A percentile compares a stretch with the other conserved stretches of the same genome.
These are phyloP conservation scores for Hippasteria phrygiana DNA, from an alignment of 53 echinoderm and acorn worm genomes.

Conservation along the genomic window DNA sequence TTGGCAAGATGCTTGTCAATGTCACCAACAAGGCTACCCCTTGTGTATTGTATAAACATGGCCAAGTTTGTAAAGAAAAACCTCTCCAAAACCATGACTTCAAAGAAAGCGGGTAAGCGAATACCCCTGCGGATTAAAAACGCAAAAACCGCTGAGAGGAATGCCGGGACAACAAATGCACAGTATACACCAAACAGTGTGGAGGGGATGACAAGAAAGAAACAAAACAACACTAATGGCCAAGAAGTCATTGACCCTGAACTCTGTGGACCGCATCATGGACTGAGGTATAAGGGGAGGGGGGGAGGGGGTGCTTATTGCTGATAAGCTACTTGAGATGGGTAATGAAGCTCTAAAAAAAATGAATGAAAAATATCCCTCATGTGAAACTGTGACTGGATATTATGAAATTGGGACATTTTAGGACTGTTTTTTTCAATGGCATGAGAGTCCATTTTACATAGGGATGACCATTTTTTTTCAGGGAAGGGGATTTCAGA, in stretches of 20 bases:
- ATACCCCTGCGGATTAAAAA: neutral
- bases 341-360: too few species aligned
- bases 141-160: neutral
- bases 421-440: too few species aligned
- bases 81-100: neutral
- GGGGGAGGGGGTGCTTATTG: neutral
- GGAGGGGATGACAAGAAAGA: neutral
- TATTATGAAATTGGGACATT: too few species aligned
- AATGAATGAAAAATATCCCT: too few species aligned
- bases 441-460: too few species aligned
- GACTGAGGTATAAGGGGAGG: neutral
- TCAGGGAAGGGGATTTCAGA: too few species aligned
- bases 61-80: conserved; percentile 13
- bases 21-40: neutral
- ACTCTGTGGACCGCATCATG: neutral
- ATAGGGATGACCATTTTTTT: too few species aligned
- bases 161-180: conserved; percentile 2
- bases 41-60: conserved; percentile 18
- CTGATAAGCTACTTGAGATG: too few species aligned
- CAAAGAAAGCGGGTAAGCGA: neutral
- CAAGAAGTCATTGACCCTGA: conserved; percentile 49
- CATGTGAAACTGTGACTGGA: too few species aligned
- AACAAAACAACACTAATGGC: neutral
- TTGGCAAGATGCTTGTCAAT: conserved; percentile 20
- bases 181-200: neutral